A percentile compares a stretch with the other conserved stretches of the same genome.
These are phyloP conservation scores for Orchestia grillus DNA, from an alignment of 1,140 invertebrate genomes.

Conservation along the genomic window DNA sequence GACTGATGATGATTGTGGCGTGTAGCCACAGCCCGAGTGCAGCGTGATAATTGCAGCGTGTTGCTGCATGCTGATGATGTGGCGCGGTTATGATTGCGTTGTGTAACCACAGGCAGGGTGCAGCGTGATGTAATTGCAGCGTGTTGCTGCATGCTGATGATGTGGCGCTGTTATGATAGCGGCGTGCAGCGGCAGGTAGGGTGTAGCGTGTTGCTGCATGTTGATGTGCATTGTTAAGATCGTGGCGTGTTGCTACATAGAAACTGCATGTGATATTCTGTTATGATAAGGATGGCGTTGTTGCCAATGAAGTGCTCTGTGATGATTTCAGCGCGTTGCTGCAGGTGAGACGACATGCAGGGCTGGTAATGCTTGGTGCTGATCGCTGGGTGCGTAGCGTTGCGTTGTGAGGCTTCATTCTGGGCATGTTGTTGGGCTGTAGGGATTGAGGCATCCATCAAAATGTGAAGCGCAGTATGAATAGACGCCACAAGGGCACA, in stretches of 20 bases:
- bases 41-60: neutral
- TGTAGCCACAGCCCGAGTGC: neutral
- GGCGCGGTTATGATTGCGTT: neutral
- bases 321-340: neutral
- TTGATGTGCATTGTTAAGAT: too few species aligned
- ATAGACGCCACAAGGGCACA: neutral
- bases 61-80: neutral
- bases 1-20: constrained; percentile 31
- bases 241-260: too few species aligned
- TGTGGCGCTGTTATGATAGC: too few species aligned
- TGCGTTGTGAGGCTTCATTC: neutral
- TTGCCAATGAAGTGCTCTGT: neutral
- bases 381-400: neutral
- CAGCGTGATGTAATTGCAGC: too few species aligned
- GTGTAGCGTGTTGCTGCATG: too few species aligned
- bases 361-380: neutral
- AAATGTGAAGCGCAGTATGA: neutral
- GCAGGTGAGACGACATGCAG: neutral
- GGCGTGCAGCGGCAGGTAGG: too few species aligned
- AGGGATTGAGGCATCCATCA: too few species aligned
- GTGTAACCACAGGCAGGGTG: neutral
- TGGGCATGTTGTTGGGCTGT: neutral
- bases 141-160: too few species aligned
- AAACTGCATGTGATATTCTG: too few species aligned
- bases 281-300: too few species aligned